Evolutionary conservation across 2,888 invertebrate species (phyloP).

Genomic region (Netelia inedita): DNA sequence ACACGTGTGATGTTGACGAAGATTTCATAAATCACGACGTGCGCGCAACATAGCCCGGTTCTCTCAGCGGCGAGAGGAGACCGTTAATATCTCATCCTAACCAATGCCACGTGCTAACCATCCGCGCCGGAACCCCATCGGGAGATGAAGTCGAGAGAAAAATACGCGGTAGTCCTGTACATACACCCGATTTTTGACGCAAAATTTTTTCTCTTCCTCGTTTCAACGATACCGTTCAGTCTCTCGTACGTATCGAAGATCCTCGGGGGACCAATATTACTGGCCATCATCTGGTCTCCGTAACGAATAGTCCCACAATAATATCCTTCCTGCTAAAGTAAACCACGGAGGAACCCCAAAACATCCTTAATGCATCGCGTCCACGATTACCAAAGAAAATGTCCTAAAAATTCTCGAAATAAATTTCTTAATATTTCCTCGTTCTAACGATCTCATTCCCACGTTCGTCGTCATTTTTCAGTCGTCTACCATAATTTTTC

Average conservation of each 20-base stretch:
- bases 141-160: conserved; percentile 45
- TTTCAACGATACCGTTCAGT: conserved; percentile 24
- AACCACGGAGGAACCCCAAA: conserved; percentile 25
- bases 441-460: conserved; percentile 44
- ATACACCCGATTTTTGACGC: conserved; percentile 46
- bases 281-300: conserved; percentile 55
- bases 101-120: conserved; percentile 76
- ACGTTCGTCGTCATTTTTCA: conserved; percentile 48
- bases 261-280: conserved; percentile 47
- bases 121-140: conserved; percentile 68
- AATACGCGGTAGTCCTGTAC: conserved; percentile 43
- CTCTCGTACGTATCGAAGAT: conserved; percentile 36
- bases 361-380: conserved; percentile 47
- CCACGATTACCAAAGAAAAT: conserved; percentile 26
- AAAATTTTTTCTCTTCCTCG: conserved; percentile 54
- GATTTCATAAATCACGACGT: conserved; percentile 75
- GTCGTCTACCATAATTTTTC: conserved; percentile 3
- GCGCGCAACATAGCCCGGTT: conserved; percentile 38
- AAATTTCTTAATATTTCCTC: conserved; percentile 46
- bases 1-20: conserved; percentile 69
- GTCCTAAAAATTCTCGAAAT: conserved; percentile 21
- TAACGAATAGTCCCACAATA: conserved; percentile 54
- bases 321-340: conserved; percentile 52
- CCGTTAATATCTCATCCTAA: conserved; percentile 73
- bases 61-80: conserved; percentile 52